Conservation (phyloP, 1,140 invertebrate species). For the Drosophila murphyi region DNA sequence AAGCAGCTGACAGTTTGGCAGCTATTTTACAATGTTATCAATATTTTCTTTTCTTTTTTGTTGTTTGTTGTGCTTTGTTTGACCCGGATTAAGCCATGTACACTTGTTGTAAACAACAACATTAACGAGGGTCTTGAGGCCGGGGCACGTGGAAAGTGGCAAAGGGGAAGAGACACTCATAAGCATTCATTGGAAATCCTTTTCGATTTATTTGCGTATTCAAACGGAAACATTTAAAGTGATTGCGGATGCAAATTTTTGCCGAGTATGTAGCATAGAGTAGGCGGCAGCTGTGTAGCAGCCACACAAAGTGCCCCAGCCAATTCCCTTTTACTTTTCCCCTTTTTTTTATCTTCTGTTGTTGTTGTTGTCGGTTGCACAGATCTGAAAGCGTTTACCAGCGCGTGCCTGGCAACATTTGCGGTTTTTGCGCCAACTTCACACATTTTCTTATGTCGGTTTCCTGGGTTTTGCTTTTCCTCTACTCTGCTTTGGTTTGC, state of each 20-base stretch:
- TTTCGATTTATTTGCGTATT: constrained; percentile 84
- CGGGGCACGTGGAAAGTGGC: neutral
- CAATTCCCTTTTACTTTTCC: constrained; percentile 16
- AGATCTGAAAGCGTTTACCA: constrained; percentile 63
- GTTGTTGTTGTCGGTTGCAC: constrained; percentile 51
- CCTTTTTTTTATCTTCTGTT: constrained; percentile 20
- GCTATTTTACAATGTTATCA: constrained; percentile 65
- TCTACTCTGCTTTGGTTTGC: constrained; percentile 41
- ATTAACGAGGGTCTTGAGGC: constrained; percentile 72
- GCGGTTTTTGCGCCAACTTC: constrained; percentile 79
- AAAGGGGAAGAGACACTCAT: constrained; percentile 54
- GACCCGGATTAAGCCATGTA: constrained; percentile 73
- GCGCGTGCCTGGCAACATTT: constrained; percentile 80
- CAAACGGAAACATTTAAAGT: constrained; percentile 84
- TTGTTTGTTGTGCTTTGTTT: constrained; percentile 51
- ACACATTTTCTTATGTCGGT: constrained; percentile 77
- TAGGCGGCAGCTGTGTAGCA: constrained; percentile 19
- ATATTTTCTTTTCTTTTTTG: constrained; percentile 26
- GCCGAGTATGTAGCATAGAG: constrained; percentile 48
- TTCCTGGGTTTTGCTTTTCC: constrained; percentile 41
- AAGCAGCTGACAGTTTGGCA: constrained; percentile 65
- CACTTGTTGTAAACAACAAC: constrained; percentile 80
- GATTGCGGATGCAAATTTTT: constrained; percentile 81
- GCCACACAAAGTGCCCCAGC: constrained; percentile 11
- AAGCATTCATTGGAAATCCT: constrained; percentile 82